Evolutionary conservation across 1,140 invertebrate genomes (phyloP).

Genomic region (Mercenaria mercenaria): DNA sequence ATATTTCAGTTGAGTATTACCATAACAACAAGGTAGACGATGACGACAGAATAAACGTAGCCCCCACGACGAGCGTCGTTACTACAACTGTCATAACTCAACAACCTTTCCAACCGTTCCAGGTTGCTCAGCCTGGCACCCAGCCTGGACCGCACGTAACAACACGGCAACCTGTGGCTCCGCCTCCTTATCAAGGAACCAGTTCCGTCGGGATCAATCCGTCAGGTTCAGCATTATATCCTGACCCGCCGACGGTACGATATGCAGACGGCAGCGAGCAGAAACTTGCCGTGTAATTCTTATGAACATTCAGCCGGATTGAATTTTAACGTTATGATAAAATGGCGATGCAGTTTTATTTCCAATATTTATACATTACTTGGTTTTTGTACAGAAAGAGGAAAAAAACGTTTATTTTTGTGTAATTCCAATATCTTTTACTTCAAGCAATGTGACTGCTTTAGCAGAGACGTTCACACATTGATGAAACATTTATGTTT

Average conservation of each 20-base stretch:
- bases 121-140: not conserved
- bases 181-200: not conserved
- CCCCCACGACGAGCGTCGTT: not conserved
- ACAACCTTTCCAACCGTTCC: not conserved
- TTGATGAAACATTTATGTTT: too few relatives aligned
- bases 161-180: not conserved
- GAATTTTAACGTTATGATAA: too few relatives aligned
- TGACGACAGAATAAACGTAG: not conserved
- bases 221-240: not conserved
- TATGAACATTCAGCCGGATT: too few relatives aligned
- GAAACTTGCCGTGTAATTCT: not conserved
- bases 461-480: too few relatives aligned
- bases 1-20: constrained; percentile 44
- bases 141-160: not conserved
- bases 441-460: too few relatives aligned
- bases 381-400: too few relatives aligned
- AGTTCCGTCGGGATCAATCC: not conserved
- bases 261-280: not conserved
- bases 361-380: too few relatives aligned
- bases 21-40: constrained; percentile 20
- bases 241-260: not conserved
- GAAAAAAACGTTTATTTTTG: too few relatives aligned
- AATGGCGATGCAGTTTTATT: too few relatives aligned
- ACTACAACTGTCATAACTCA: not conserved
- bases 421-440: too few relatives aligned